Conservation (phyloP, 2,113 vertebrate genomes). For the Odocoileus hemionus region DNA sequence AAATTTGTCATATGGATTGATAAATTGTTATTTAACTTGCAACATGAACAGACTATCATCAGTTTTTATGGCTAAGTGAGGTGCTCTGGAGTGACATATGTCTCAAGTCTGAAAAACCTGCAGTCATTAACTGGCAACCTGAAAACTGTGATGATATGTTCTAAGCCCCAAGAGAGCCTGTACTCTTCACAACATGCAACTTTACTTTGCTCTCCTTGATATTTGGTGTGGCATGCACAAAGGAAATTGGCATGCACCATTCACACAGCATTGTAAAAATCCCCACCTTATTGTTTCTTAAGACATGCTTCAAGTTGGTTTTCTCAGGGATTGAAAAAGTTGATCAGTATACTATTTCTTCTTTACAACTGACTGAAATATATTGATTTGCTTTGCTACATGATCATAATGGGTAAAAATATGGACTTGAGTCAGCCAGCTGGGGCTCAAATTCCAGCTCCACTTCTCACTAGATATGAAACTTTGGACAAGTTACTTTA, state of each 20-base stretch:
- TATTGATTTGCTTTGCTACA: background rate
- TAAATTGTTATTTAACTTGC: constrained; percentile 28
- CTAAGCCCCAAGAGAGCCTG: background rate
- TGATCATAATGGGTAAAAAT: background rate
- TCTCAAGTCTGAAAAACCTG: background rate
- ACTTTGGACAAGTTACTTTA: background rate
- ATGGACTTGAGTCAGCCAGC: background rate
- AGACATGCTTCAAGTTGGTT: background rate
- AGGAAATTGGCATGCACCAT: background rate
- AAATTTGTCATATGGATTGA: background rate
- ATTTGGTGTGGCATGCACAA: background rate
- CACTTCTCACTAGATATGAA: background rate
- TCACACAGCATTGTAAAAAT: background rate
- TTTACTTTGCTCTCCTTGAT: background rate
- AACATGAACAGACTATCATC: background rate
- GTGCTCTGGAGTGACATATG: background rate
- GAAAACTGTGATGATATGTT: background rate
- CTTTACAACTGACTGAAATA: background rate
- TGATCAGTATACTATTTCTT: background rate
- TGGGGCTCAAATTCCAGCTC: background rate
- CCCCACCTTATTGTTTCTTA: background rate
- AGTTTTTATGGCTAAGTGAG: constrained; percentile 20
- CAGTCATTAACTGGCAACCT: background rate
- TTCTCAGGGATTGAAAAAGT: background rate
- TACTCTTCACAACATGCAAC: background rate